Base-by-base conservation (phyloP, 2,113 vertebrate genomes). In the Piaya cayana region DNA sequence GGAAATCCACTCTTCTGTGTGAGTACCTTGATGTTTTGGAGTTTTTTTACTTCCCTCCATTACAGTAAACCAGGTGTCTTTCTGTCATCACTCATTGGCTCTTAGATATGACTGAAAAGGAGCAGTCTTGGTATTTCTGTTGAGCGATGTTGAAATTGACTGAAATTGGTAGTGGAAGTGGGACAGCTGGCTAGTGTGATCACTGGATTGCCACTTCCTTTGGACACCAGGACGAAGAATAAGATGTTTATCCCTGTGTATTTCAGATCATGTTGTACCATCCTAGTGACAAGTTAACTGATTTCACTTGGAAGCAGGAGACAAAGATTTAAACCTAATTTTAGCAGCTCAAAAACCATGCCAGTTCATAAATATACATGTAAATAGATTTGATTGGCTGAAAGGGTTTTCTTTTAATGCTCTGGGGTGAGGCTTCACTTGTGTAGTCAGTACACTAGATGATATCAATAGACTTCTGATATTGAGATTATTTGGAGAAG, bases 301-400 rank as follows among this genome's bases (percentile, higher is more conserved):
- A 72, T 85, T 92, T 92, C 29, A 56, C 47, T 82, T 96, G 68
- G 26, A 94, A 63, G 26, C 27, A 83, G 68, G 36, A 95, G 43
- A 26, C 68, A 75, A 76, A 90, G 50, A 85, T 62, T n/a, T 91
- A 75, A 58, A 79, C 45, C 78, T 90, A 93, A 94, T 92, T 94
- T 95, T 96, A 92, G 82, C 39, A 63, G 18, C 10, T 62, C 17
- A 77, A 68, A 95, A 94, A 56, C 27, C 42, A 56, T 92, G 50
- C 59, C 68, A 77, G n/a, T 90, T 83, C 88, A 93, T 86, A 92
- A 91, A 92, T 76, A 77, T 8, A 55, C 43, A n/a, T 69, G 49
- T 76, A 94, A 90, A 76, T 72, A 88, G 42, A 80, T 79, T 79
- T 87, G 80, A 84, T 78, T 71, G 70, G 67, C 37, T 90, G 75